Percentiles rank a stretch among this genome's conserved stretches.
These are phyloP conservation scores for Centropristis striata DNA, from an alignment of 2,113 vertebrate species.

Conservation along the genomic window DNA sequence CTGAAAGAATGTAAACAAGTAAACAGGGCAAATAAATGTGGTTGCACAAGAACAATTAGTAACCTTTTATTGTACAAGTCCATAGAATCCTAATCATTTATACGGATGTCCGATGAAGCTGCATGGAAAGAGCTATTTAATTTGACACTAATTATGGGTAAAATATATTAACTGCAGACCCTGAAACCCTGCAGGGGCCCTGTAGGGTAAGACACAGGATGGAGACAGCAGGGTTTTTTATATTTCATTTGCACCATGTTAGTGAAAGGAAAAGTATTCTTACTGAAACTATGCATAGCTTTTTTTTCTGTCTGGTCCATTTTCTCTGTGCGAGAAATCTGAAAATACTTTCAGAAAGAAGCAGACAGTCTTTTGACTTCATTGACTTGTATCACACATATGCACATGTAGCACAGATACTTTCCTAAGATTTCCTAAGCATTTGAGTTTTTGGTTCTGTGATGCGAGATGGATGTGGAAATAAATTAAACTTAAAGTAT, in stretches of 20 bases:
- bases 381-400: neutral
- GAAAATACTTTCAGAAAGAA: neutral
- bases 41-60: neutral
- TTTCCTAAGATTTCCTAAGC: neutral
- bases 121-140: neutral
- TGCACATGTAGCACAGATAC: neutral
- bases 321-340: neutral
- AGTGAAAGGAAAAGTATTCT: neutral
- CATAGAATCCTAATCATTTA: neutral
- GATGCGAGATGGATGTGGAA: neutral
- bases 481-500: neutral
- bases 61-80: neutral
- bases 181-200: neutral
- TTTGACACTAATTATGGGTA: neutral
- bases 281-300: neutral
- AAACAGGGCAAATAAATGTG: neutral
- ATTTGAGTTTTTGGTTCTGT: slow-evolving; percentile 9
- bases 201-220: neutral
- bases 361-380: neutral
- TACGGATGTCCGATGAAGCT: neutral
- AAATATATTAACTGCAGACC: neutral
- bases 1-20: neutral
- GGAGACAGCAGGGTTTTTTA: neutral
- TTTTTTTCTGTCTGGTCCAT: neutral
- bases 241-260: neutral